Evolutionary conservation across 2,113 vertebrate species (phyloP).

Genomic region (Erythrocebus patas): DNA sequence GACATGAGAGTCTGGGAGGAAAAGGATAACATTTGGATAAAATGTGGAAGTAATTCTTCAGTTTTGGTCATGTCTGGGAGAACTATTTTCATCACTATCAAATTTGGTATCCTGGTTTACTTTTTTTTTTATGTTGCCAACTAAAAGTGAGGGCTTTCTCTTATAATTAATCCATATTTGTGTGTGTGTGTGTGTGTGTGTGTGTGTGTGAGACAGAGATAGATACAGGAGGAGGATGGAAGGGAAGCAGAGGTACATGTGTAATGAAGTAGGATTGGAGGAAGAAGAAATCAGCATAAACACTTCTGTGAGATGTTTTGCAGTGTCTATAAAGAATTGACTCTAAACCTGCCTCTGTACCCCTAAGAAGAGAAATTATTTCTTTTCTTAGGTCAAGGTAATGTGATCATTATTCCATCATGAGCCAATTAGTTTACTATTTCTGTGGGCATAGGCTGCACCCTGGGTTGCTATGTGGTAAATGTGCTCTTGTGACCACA

Average conservation of each 20-base stretch:
- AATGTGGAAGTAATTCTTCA: not conserved
- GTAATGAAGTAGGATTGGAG: not conserved
- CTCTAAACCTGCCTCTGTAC: not conserved
- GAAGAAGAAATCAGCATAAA: not conserved
- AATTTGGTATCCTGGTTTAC: not conserved
- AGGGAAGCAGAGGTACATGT: not conserved
- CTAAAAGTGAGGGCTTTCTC: not conserved
- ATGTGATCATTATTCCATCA: not conserved
- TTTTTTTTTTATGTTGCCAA: not conserved
- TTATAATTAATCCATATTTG: not conserved
- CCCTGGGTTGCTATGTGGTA: not conserved
- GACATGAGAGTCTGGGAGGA: not conserved
- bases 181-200: not conserved
- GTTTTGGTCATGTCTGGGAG: not conserved
- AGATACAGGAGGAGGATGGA: not conserved
- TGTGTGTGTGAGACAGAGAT: not conserved
- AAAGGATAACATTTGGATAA: not conserved
- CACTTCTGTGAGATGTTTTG: not conserved
- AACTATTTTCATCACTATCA: not conserved
- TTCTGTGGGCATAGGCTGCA: not conserved
- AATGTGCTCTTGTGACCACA: not conserved
- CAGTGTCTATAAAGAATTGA: not conserved
- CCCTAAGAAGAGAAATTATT: not conserved
- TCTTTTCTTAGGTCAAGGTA: not conserved
- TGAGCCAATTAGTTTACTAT: not conserved